phyloP scores from a whole-genome alignment of 2,888 invertebrate genomes.

The Ctenicera cuprea region DNA sequence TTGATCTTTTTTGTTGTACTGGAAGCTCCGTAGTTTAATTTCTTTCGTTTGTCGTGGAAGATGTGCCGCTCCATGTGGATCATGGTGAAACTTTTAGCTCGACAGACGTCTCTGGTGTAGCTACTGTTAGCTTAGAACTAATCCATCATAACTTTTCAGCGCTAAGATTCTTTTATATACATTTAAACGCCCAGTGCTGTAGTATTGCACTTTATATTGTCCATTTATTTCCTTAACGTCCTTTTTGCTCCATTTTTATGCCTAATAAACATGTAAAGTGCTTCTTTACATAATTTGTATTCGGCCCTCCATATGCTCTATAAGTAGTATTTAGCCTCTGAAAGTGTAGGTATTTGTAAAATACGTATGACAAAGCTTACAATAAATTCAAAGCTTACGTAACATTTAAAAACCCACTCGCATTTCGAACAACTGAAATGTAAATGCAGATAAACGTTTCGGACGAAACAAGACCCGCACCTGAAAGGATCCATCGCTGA shows the following conservation, averaged over 20 bases:
- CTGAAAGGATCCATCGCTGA: neutral
- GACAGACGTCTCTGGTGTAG: slow-evolving; percentile 62
- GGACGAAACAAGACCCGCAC: neutral
- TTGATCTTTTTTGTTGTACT: too few relatives aligned
- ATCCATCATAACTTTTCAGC: slow-evolving; percentile 69
- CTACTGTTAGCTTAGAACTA: slow-evolving; percentile 66
- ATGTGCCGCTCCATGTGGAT: slow-evolving; percentile 39
- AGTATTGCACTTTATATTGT: slow-evolving; percentile 65
- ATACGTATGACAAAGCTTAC: slow-evolving; percentile 16
- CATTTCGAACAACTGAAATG: slow-evolving; percentile 1
- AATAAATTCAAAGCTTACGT: slow-evolving; percentile 29
- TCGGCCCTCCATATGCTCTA: slow-evolving; percentile 62
- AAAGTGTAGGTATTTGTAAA: slow-evolving; percentile 35
- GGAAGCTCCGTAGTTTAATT: too few relatives aligned
- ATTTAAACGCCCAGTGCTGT: slow-evolving; percentile 61
- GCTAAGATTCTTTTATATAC: slow-evolving; percentile 62
- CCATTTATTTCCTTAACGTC: slow-evolving; percentile 68
- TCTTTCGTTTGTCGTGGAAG: too few relatives aligned
- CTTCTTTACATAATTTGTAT: slow-evolving; percentile 70
- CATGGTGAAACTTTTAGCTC: slow-evolving; percentile 49
- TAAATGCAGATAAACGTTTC: neutral
- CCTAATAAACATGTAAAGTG: slow-evolving; percentile 71
- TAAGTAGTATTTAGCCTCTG: slow-evolving; percentile 32
- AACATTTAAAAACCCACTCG: slow-evolving; percentile 19
- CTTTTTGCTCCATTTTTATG: slow-evolving; percentile 64